phyloP scores from a whole-genome alignment of 2,113 vertebrate species.

The Scomber colias region DNA sequence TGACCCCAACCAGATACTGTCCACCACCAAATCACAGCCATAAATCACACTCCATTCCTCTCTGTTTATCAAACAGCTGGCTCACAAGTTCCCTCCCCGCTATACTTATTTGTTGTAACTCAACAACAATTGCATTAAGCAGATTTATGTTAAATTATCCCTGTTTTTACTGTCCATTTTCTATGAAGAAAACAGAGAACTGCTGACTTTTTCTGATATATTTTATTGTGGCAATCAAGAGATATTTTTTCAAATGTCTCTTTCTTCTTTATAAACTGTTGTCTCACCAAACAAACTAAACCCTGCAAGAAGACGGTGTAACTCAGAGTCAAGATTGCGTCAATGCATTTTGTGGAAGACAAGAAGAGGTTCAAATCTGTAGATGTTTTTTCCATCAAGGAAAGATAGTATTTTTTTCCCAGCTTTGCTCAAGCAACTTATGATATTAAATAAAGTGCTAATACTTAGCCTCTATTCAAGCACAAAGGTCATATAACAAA shows the following conservation, averaged over 20 bases:
- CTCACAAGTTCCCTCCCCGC: slow-evolving; percentile 5
- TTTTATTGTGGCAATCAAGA: slow-evolving; percentile 63
- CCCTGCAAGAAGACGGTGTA: slow-evolving; percentile 30
- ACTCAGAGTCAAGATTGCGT: slow-evolving; percentile 35
- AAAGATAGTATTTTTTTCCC: slow-evolving; percentile 22
- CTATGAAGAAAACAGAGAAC: slow-evolving; percentile 34
- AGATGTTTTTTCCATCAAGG: slow-evolving; percentile 25
- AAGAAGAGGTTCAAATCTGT: slow-evolving; percentile 34
- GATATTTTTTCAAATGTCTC: background rate
- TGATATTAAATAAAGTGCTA: slow-evolving; percentile 12
- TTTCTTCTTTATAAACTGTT: slow-evolving; percentile 27
- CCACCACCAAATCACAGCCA: slow-evolving; percentile 48
- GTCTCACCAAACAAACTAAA: slow-evolving; percentile 47
- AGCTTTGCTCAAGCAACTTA: slow-evolving; percentile 19
- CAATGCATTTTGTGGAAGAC: slow-evolving; percentile 67
- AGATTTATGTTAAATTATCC: slow-evolving; percentile 2
- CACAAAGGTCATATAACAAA: background rate
- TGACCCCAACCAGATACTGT: slow-evolving; percentile 59
- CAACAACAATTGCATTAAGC: slow-evolving; percentile 9
- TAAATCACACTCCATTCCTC: slow-evolving; percentile 51
- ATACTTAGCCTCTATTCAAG: slow-evolving; percentile 24
- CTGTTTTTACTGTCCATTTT: background rate
- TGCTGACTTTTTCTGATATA: slow-evolving; percentile 31
- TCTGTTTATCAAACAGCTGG: slow-evolving; percentile 44
- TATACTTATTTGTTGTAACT: slow-evolving; percentile 12